A percentile compares a stretch with the other conserved stretches of the same genome.
Conservation (phyloP, 2,797 vertebrate species). For the Thaleichthys pacificus region DNA sequence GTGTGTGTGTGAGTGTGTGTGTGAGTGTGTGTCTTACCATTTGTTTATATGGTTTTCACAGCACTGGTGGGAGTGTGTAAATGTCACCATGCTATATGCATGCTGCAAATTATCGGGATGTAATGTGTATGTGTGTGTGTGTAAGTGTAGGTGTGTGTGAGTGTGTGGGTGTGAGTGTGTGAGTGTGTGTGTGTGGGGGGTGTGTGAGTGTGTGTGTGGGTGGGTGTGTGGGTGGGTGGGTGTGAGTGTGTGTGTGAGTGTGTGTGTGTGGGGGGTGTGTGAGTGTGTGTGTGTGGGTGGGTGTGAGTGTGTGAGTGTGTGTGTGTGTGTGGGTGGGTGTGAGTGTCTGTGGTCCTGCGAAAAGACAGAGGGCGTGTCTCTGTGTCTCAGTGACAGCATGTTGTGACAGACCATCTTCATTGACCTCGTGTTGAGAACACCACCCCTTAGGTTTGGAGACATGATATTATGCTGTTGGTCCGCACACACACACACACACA, state of each 20-base stretch:
- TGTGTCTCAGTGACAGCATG: constrained; percentile 19
- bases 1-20: constrained; percentile 4
- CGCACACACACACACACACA: background rate
- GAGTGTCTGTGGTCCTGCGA: constrained; percentile 8
- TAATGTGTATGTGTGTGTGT: background rate
- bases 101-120: background rate
- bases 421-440: constrained; percentile 24
- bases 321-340: constrained; percentile 20
- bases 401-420: constrained; percentile 35
- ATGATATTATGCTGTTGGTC: constrained; percentile 9
- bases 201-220: background rate
- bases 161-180: no score
- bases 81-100: background rate
- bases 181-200: background rate
- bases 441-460: constrained; percentile 19
- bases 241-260: background rate
- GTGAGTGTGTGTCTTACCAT: constrained; percentile 2
- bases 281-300: background rate
- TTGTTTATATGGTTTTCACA: background rate
- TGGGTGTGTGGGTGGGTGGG: no score
- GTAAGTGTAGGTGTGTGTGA: no score
- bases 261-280: background rate
- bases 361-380: background rate
- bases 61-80: background rate
- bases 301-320: constrained; percentile 8